Percentiles rank a stretch among this genome's conserved stretches.
Evolutionary conservation across 2,797 vertebrate genomes (phyloP).

Genomic region (Catharus ustulatus): DNA sequence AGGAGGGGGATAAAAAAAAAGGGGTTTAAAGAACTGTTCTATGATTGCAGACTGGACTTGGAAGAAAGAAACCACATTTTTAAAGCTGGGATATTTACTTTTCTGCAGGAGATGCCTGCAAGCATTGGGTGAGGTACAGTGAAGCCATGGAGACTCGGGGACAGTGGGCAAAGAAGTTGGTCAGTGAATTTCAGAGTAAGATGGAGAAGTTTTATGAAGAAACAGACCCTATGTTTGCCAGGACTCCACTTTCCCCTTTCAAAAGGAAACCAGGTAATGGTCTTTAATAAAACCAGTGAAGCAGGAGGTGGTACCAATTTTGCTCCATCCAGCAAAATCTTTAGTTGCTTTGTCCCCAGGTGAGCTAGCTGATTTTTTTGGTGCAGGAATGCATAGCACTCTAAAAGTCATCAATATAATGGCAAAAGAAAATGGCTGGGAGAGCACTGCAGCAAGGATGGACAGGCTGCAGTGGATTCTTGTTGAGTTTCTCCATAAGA

Average conservation of each 20-base stretch:
- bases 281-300: background rate
- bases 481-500: background rate
- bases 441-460: background rate
- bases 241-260: constrained; percentile 72
- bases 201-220: constrained; percentile 77
- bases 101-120: constrained; percentile 86
- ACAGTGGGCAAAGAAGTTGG: constrained; percentile 89
- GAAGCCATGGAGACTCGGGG: constrained; percentile 90
- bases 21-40: background rate
- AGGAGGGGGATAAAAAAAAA: background rate
- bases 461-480: background rate
- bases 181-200: constrained; percentile 88
- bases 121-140: constrained; percentile 92
- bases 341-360: background rate
- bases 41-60: background rate
- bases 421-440: background rate
- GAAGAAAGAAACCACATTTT: background rate
- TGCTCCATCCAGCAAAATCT: background rate
- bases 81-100: constrained; percentile 5
- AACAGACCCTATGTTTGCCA: constrained; percentile 28
- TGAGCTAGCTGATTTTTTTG: background rate
- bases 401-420: background rate
- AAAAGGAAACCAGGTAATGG: constrained; percentile 73
- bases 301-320: background rate
- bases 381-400: background rate